Evolutionary conservation across 2,888 invertebrate genomes (phyloP), one percentile per base, ranked within the genome.

Genomic region (Nomada lathburiana): DNA sequence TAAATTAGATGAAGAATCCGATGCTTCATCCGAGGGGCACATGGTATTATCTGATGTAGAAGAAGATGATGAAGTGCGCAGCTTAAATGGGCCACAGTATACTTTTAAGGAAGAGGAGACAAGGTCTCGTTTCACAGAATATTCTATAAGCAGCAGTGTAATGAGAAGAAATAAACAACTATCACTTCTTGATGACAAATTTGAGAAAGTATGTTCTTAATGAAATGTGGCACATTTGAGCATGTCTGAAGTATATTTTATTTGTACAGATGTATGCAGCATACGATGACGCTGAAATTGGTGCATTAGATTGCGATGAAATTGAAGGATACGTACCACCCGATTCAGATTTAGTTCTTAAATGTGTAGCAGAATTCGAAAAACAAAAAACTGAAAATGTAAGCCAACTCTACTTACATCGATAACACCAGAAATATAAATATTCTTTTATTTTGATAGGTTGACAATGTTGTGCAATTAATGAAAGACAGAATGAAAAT

Each of bases 71-170:
- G 94, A 95, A 87, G 92, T 95, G 18, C 89, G 90, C 0, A 94
- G 94, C 76, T 92, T 94, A 2, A 93, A 94, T 69, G 94, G 94
- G 13, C 94, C 94, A 0, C 91, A 94, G 73, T 94, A 94, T 76
- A 91, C 93, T 2, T 95, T 95, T 86, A 92, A 90, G 76, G 95
- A 96, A 62, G 97, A 97, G 88, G 98, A 98, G 93, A 97, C 97
- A 0, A 97, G 97, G 92, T 97, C 98, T 0, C 95, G 97, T 11
- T 98, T 98, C 94, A 98, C 99, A 0, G 97, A 97, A 89, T 99
- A 98, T 94, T 98, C 98, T 0, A 97, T 99, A 97, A 97, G 97
- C 0, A 98, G 98, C 44, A 98, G 98, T 86, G 97, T 98, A 1
- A 97, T 99, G 36, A 94, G 96, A 20, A 95, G 99, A 72, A 98